Base-by-base conservation (phyloP, 2,113 vertebrate genomes). In the Cochlearius cochlearius region DNA sequence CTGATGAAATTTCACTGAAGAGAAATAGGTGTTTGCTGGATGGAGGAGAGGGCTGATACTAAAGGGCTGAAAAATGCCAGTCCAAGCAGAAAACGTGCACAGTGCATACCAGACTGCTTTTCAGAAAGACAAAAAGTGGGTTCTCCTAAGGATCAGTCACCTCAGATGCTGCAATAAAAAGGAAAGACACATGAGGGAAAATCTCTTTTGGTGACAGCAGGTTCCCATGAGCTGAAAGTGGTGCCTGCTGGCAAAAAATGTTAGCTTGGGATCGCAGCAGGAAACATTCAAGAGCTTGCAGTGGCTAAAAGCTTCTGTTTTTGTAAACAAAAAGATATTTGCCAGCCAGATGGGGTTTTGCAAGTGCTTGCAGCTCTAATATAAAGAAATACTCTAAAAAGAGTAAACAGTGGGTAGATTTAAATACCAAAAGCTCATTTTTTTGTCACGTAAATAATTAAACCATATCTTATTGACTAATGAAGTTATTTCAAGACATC, bases 371-470 rank as follows among this genome's bases (percentile, higher is more conserved):
- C 47, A 95, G 89, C 36, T 94, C 71, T 85, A 95, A 87, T 66
- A 96, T 76, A 87, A 80, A 91, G 63, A 97, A 98, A 90, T 60
- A 77, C 26, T 95, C 93, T 91, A 84, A 94, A 96, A 90, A 86
- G 81, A 94, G 77, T 95, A 97, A 98, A 97, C 90, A 96, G 84
- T 64, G 90, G 56, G 74, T 94, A 93, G 50, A 95, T 95, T 93
- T 75, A 97, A 97, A 96, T 94, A 95, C 34, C 29, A 85, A 78
- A 94, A 75, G 45, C 26, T 89, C n/a, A 86, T 96, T 95, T 95
- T 91, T 97, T 96, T 80, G 89, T 94, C 84, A 94, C 79, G 95
- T 98, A 94, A 98, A 97, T 97, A 98, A 98, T 97, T 98, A 97
- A 98, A 95, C 60, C 5, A 11, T 58, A 94, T 91, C 88, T 97